A percentile compares a stretch with the other conserved stretches of the same genome.
phyloP scores from a whole-genome alignment of 2,113 vertebrate species.

The Rousettus leschenaultii region DNA sequence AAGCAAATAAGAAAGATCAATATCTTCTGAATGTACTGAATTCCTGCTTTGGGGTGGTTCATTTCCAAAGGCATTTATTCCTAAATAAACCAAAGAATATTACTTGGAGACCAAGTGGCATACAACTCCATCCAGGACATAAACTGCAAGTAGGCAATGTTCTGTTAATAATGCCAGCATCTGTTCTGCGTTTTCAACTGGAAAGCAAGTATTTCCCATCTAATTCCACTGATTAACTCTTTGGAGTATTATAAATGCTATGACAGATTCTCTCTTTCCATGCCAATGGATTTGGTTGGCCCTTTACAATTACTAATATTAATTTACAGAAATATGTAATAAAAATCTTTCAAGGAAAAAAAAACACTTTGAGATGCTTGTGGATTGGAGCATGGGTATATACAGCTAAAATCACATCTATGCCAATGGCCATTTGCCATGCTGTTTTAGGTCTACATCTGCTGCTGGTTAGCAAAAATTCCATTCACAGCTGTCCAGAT shows the following conservation, averaged over 20 bases:
- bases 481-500: slow-evolving; percentile 73
- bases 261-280: slow-evolving; percentile 54
- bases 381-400: not conserved
- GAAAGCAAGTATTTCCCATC: slow-evolving; percentile 78
- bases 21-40: not conserved
- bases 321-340: slow-evolving; percentile 75
- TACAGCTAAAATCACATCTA: not conserved
- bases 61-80: not conserved
- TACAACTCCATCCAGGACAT: slow-evolving; percentile 3
- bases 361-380: not conserved
- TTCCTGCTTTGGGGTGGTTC: not conserved
- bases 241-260: slow-evolving; percentile 61
- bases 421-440: slow-evolving; percentile 55
- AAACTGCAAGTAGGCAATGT: slow-evolving; percentile 50
- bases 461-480: slow-evolving; percentile 70
- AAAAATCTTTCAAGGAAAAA: slow-evolving; percentile 73
- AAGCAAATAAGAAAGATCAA: not conserved
- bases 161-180: slow-evolving; percentile 70
- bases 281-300: slow-evolving; percentile 60
- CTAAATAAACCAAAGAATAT: slow-evolving; percentile 15
- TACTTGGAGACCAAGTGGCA: not conserved
- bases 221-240: slow-evolving; percentile 60
- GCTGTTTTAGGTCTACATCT: slow-evolving; percentile 59
- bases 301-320: slow-evolving; percentile 62
- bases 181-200: slow-evolving; percentile 75